Evolutionary conservation across 2,797 vertebrate species (phyloP), one percentile per base, ranked within the genome.

Genomic region (Lacerta bilineata): DNA sequence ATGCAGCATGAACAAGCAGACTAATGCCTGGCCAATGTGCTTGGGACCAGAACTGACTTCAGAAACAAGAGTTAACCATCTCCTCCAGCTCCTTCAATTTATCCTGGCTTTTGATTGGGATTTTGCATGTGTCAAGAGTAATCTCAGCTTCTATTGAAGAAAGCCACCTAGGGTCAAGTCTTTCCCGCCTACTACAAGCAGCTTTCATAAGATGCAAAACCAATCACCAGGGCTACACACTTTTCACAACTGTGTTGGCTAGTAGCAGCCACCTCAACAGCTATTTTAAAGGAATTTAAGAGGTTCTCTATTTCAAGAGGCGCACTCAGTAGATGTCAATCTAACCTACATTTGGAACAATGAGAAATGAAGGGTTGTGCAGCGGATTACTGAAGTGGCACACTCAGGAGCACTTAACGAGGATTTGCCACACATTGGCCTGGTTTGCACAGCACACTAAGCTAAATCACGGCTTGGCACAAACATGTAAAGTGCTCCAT

Each of bases 311-410:
- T 11, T 85, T 71, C 69, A 59, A 29, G 68, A 84, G 59, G 80
- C 36, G 33, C 41, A 68, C 79, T 59, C 33, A 36, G 84, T 27
- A 69, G 6, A 82, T 0, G 46, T 66, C 59, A 86, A 55, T 55
- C 86, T 72, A 89, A 39, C 13, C 33, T 91, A 86, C 43, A 89
- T 82, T 82, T 55, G 43, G 0, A 77, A 71, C 80, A 82, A 81
- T 59, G 50, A 78, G 29, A n/a, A 94, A 69, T 8, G 50, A 43
- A 68, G 2, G 68, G 69, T 23, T 86, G 88, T 15, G n/a, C 36
- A 59, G 15, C 0, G 33, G n/a, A 33, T 85, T 13, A 27, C 20
- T 46, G 18, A 68, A 80, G 29, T 5, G 29, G 25, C 39, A 39
- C 68, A 23, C 27, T 15, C 10, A 79, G 27, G 5, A 80, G 11